Evolutionary conservation across 2,888 invertebrate species (phyloP), one percentile per base, ranked within the genome.

Genomic region (Oligia latruncula): DNA sequence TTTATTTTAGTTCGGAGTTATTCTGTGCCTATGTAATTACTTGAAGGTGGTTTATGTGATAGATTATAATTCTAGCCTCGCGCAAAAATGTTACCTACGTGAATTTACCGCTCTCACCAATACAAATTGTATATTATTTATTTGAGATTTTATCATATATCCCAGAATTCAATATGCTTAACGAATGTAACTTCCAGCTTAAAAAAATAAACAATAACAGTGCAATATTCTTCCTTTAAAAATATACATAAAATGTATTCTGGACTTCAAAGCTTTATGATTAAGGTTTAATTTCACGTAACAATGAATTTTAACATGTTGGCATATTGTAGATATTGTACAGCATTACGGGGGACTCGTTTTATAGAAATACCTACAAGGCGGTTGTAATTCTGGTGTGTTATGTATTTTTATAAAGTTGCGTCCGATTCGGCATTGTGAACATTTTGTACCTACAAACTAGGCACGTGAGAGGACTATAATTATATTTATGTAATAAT

Each of bases 391-490:
- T 78, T 75, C 81, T 74, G 82, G 49, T 87, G 77, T 83, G 84
- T 88, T 86, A 80, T 83, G 86, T 87, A 82, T 89, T 91, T 87
- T 86, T 84, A 88, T 85, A 85, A 81, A 83, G 82, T 84, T 81
- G 83, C 82, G 86, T 86, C 84, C 86, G 65, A 83, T 81, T 88
- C 88, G 92, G 92, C 93, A 92, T 93, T 92, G 90, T 90, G 90
- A 90, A 88, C 83, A 88, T 93, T 93, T 93, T 93, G 92, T 94
- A 95, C 93, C 94, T 93, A 94, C 93, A 94, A 90, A 93, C 92
- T 94, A 93, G 93, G 89, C 92, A 94, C 93, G 95, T 95, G 95
- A 95, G 93, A 94, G 93, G 94, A 95, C 94, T 95, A 95, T 96
- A 95, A 95, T 94, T 93, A 93, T 95, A 94, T 94, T 92, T 93